Conservation (phyloP, 2,113 vertebrate species). For the Eublepharis macularius region DNA sequence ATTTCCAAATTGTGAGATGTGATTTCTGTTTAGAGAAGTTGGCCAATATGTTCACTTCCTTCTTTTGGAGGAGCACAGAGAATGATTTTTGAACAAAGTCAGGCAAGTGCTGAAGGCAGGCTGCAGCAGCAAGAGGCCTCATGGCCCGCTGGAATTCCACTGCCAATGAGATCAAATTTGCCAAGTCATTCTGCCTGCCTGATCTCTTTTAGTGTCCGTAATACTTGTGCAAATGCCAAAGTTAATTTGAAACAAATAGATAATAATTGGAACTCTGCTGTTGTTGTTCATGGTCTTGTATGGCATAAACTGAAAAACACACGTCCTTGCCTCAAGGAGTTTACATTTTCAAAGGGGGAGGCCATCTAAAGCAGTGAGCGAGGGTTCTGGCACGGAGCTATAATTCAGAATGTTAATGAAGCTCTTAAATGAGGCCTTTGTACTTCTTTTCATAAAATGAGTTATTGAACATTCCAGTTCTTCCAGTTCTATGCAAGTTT, state of each 20-base stretch:
- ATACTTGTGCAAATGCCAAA: neutral
- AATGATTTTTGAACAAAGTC: neutral
- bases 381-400: neutral
- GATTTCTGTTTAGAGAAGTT: conserved; percentile 1
- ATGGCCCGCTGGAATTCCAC: too few species aligned
- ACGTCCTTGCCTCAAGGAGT: neutral
- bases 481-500: neutral
- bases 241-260: neutral
- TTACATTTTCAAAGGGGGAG: neutral
- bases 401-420: neutral
- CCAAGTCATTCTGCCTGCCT: too few species aligned
- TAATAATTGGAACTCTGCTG: neutral
- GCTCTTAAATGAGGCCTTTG: neutral
- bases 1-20: neutral
- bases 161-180: neutral
- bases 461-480: neutral
- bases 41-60: neutral
- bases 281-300: neutral
- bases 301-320: neutral
- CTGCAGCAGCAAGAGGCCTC: neutral
- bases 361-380: neutral
- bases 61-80: neutral
- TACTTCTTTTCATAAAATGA: neutral
- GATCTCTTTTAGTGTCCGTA: too few species aligned
- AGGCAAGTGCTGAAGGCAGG: neutral